phyloP scores from a whole-genome alignment of 2,797 vertebrate species.

The Coilia nasus region DNA sequence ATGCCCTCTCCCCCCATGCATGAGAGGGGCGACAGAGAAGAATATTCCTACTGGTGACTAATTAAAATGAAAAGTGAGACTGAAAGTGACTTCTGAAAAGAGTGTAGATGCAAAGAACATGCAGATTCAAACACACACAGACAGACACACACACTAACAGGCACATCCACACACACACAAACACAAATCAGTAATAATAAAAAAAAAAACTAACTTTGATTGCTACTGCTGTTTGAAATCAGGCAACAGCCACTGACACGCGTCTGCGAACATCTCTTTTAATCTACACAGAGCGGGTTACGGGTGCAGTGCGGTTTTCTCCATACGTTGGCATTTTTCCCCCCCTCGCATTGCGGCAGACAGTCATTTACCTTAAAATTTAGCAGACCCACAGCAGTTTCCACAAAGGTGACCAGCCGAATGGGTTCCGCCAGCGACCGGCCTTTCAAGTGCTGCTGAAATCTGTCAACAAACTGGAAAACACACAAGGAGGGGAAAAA shows the following conservation, averaged over 20 bases:
- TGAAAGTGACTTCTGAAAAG: neutral
- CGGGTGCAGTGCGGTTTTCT: neutral
- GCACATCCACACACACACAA: neutral
- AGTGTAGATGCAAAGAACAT: slow-evolving; percentile 11
- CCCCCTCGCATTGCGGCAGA: neutral
- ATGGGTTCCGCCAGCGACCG: slow-evolving; percentile 87
- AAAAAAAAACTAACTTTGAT: slow-evolving; percentile 58
- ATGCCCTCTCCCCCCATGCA: neutral
- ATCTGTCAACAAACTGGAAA: slow-evolving; percentile 96
- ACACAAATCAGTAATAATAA: slow-evolving; percentile 58
- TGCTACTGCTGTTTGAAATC: slow-evolving; percentile 12
- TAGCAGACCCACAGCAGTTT: slow-evolving; percentile 96
- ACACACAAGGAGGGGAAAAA: slow-evolving; percentile 14
- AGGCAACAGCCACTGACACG: neutral
- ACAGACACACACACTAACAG: neutral
- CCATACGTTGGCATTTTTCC: slow-evolving; percentile 1
- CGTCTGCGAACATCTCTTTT: slow-evolving; percentile 3
- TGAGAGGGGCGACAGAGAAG: neutral
- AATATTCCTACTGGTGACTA: slow-evolving; percentile 13
- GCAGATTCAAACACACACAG: neutral
- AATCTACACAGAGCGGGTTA: slow-evolving; percentile 2
- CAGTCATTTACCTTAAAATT: slow-evolving; percentile 94
- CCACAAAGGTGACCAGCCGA: slow-evolving; percentile 98
- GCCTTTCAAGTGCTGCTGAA: slow-evolving; percentile 87
- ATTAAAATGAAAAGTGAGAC: slow-evolving; percentile 10